Percentiles rank a stretch among this genome's conserved stretches.
These are phyloP conservation scores for Dendrolimus pini DNA, from an alignment of 2,888 invertebrate species.

Conservation along the genomic window DNA sequence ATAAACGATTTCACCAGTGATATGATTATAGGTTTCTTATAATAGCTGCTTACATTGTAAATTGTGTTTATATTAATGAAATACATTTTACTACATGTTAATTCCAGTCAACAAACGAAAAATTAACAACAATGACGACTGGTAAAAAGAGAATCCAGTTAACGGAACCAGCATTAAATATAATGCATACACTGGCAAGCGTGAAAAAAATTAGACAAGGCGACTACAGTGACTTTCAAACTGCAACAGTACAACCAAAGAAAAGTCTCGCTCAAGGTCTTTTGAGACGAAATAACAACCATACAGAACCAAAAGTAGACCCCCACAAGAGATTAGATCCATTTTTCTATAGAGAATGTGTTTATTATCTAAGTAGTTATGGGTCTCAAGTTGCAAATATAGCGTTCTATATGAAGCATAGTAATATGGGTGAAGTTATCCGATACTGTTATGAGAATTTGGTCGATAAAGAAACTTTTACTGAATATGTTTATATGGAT, in stretches of 20 bases:
- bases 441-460: conserved; percentile 82
- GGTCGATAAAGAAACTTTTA: conserved; percentile 82
- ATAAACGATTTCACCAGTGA: no score
- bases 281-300: conserved; percentile 48
- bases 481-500: conserved; percentile 82
- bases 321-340: conserved; percentile 63
- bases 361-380: conserved; percentile 88
- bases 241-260: conserved; percentile 47
- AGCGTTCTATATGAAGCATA: conserved; percentile 85
- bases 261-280: conserved; percentile 66
- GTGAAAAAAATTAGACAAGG: conserved; percentile 75
- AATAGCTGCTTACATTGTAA: no score
- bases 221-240: conserved; percentile 72
- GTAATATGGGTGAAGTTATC: conserved; percentile 81
- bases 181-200: conserved; percentile 76
- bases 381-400: conserved; percentile 85
- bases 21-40: no score
- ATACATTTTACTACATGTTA: background rate
- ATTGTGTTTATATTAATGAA: no score
- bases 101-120: conserved; percentile 61
- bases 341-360: conserved; percentile 84
- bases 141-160: conserved; percentile 66
- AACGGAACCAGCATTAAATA: conserved; percentile 77
- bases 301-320: conserved; percentile 48
- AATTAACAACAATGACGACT: conserved; percentile 53